A percentile compares a stretch with the other conserved stretches of the same genome.
Evolutionary conservation across 2,888 invertebrate species (phyloP).

Genomic region (Scaptomyza flava): DNA sequence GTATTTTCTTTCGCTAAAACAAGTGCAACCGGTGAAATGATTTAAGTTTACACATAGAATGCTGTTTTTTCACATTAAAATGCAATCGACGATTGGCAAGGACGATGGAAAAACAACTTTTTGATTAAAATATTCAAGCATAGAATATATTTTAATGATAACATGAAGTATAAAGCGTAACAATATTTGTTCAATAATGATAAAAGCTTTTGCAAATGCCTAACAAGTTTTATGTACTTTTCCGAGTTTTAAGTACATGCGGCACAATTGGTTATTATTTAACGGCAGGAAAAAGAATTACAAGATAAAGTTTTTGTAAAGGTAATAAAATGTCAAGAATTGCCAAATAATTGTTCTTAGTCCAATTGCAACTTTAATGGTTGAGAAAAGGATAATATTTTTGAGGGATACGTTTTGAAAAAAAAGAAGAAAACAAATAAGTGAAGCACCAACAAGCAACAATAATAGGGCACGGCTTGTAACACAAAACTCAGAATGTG

Average conservation of each 20-base stretch:
- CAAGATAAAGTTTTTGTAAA: not conserved
- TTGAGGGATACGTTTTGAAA: not conserved
- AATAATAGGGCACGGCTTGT: slow-evolving; percentile 23
- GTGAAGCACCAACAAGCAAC: slow-evolving; percentile 16
- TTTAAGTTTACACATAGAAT: too few species aligned
- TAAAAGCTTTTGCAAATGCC: too few species aligned
- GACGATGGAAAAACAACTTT: too few species aligned
- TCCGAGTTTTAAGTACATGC: not conserved
- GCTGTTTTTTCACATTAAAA: too few species aligned
- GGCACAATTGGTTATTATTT: not conserved
- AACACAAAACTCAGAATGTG: slow-evolving; percentile 62
- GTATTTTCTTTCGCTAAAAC: too few species aligned
- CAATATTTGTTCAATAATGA: too few species aligned
- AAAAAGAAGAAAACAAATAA: too few species aligned
- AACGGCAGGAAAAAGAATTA: not conserved
- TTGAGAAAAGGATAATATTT: not conserved
- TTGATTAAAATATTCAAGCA: too few species aligned
- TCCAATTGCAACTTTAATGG: slow-evolving; percentile 22
- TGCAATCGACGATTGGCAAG: too few species aligned
- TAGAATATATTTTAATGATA: too few species aligned
- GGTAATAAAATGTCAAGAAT: not conserved
- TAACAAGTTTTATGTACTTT: not conserved
- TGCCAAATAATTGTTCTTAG: slow-evolving; percentile 35
- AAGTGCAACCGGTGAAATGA: too few species aligned
- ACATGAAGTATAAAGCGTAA: too few species aligned